Base-by-base conservation (phyloP, 2,888 invertebrate genomes). In the Netelia inedita region DNA sequence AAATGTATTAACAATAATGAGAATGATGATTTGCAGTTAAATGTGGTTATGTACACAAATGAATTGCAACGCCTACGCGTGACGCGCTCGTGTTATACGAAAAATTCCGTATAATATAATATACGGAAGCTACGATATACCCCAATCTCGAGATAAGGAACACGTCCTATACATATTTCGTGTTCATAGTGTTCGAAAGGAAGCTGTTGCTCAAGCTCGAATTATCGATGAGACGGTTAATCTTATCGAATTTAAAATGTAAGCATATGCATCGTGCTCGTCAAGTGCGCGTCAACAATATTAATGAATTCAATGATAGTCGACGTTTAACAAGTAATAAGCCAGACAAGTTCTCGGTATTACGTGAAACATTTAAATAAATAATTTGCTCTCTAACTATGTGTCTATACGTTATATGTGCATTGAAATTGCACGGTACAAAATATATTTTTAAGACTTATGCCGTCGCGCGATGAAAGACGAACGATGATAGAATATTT, bases 31-130 rank as follows among this genome's bases (percentile, higher is more conserved):
- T 63, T 61, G 55, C 61, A 46, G 41, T 65, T 66, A 82, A 85
- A 73, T 65, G 76, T 69, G 83, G 43, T 76, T 82, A 86, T 79
- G 16, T 82, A 81, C 79, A 78, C 55, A 59, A 82, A 76, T 84
- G 76, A 76, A 63, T 76, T 63, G 14, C 35, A 71, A 84, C 72
- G 68, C 14, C 61, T 28, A 63, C 50, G 59, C 65, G 35, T 28
- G 8, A 19, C 11, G 41, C 35, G 11, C 19, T 41, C 46, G 21
- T n/a, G 2, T 50, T 46, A 16, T 35, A 65, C n/a, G 35, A 23
- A 35, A 35, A 61, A 61, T 46, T 61, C 11, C 63, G 41, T 43
- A 59, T 23, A 28, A n/a, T 55, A 46, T 46, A 46, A 46, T 35
- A 53, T 6, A 79, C 43, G n/a, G 43, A 71, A 83, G 75, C 71